A percentile compares a stretch with the other conserved stretches of the same genome.
phyloP scores from a whole-genome alignment of 2,797 vertebrate genomes.

The Uromys caudimaculatus region DNA sequence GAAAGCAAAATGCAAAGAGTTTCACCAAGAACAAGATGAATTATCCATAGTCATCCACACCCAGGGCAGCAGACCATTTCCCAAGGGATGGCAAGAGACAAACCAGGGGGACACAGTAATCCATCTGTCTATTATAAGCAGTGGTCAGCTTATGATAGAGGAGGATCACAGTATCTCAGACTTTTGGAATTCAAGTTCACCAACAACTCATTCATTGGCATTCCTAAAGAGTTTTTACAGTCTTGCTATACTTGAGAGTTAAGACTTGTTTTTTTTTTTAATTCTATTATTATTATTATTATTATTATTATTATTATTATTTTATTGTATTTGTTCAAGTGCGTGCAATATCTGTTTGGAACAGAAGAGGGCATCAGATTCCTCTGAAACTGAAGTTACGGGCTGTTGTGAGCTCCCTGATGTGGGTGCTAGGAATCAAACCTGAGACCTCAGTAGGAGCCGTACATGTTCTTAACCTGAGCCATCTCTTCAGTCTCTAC shows the following conservation, averaged over 20 bases:
- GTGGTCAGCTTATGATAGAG: neutral
- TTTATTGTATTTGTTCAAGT: neutral
- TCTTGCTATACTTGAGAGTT: neutral
- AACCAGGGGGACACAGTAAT: accelerated
- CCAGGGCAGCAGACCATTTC: neutral
- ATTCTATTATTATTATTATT: too few relatives aligned
- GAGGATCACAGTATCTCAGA: too few relatives aligned
- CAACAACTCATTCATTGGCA: neutral
- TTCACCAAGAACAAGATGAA: neutral
- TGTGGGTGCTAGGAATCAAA: neutral
- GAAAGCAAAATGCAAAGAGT: neutral
- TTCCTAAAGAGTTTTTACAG: neutral
- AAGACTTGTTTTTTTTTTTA: neutral
- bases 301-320: too few relatives aligned
- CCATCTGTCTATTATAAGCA: neutral
- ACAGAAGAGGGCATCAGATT: neutral
- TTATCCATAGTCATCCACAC: too few relatives aligned
- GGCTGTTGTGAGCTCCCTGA: neutral
- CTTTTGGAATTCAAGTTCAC: neutral
- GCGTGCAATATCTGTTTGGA: too few relatives aligned
- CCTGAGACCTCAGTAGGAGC: neutral
- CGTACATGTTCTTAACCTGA: neutral
- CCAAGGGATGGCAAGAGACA: neutral
- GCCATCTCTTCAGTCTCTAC: neutral
- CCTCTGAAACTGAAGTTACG: neutral